These are phyloP conservation scores for Porites lobata DNA, from an alignment of 92 coral and sea anemone species.

Conservation along the genomic window DNA sequence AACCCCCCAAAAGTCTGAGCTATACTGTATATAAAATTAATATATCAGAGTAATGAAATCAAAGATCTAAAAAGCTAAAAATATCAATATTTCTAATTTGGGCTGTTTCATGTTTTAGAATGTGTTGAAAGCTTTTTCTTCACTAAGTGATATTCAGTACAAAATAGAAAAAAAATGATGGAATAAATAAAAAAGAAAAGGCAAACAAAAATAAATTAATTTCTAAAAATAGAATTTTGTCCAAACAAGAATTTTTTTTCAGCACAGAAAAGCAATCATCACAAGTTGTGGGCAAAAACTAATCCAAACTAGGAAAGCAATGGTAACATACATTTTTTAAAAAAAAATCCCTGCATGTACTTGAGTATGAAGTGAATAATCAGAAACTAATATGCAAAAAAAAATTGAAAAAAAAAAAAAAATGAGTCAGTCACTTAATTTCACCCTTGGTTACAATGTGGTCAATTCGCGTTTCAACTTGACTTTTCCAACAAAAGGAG, in stretches of 20 bases:
- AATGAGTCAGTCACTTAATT: background rate
- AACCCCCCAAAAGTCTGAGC: no score
- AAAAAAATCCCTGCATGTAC: background rate
- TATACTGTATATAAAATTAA: no score
- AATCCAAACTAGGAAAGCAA: no score
- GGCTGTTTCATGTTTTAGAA: no score
- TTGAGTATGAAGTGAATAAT: background rate
- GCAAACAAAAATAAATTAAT: background rate
- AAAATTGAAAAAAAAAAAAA: background rate
- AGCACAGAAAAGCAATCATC: background rate
- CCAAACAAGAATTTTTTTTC: no score
- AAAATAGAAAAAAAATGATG: no score
- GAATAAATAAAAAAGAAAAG: background rate
- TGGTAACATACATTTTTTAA: background rate
- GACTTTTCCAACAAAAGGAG: background rate
- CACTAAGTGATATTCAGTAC: no score
- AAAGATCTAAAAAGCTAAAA: no score
- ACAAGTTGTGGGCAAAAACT: no score
- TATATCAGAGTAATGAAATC: no score
- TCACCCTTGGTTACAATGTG: slow-evolving; percentile 2
- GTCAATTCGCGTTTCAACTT: background rate
- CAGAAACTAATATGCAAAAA: background rate
- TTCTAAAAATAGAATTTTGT: background rate
- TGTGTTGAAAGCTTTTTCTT: no score
- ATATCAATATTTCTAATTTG: no score